Evolutionary conservation across 1,140 invertebrate species (phyloP).

Genomic region (Eumaeus atala): DNA sequence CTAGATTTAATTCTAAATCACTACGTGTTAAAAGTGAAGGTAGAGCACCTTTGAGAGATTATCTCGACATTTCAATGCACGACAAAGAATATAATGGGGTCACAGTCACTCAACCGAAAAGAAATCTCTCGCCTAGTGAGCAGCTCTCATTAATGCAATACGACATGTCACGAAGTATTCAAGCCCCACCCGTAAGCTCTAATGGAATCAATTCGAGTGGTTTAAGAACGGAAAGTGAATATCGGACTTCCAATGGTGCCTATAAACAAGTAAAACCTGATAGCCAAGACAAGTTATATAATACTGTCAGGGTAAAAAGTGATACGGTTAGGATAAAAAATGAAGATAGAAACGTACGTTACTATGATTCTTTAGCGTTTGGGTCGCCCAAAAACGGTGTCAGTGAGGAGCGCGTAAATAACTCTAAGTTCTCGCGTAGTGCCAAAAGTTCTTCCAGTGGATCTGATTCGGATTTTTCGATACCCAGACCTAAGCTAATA

Average conservation of each 20-base stretch:
- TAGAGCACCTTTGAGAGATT: constrained; percentile 54
- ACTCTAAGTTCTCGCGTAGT: constrained; percentile 60
- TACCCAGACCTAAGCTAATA: constrained; percentile 88
- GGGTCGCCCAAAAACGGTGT: constrained; percentile 41
- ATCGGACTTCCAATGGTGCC: constrained; percentile 64
- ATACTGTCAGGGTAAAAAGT: constrained; percentile 72
- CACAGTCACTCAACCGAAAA: constrained; percentile 71
- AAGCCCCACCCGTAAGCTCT: constrained; percentile 37
- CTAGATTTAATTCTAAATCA: constrained; percentile 71
- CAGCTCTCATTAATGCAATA: constrained; percentile 68
- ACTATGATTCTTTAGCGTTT: constrained; percentile 58
- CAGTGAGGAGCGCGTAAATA: constrained; percentile 64
- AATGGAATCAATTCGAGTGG: constrained; percentile 42
- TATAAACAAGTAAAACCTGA: constrained; percentile 61
- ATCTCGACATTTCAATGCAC: constrained; percentile 48
- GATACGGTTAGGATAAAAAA: constrained; percentile 72
- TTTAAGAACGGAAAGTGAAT: constrained; percentile 59
- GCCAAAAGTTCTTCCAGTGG: constrained; percentile 67
- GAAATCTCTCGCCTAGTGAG: constrained; percentile 69
- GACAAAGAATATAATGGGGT: constrained; percentile 53
- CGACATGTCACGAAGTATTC: constrained; percentile 54
- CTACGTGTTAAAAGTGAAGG: constrained; percentile 71
- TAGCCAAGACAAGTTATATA: constrained; percentile 63
- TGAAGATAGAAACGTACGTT: constrained; percentile 65
- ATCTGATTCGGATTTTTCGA: constrained; percentile 81